These are phyloP conservation scores for Bombus superbus DNA, from an alignment of 1,140 invertebrate genomes.

Conservation along the genomic window DNA sequence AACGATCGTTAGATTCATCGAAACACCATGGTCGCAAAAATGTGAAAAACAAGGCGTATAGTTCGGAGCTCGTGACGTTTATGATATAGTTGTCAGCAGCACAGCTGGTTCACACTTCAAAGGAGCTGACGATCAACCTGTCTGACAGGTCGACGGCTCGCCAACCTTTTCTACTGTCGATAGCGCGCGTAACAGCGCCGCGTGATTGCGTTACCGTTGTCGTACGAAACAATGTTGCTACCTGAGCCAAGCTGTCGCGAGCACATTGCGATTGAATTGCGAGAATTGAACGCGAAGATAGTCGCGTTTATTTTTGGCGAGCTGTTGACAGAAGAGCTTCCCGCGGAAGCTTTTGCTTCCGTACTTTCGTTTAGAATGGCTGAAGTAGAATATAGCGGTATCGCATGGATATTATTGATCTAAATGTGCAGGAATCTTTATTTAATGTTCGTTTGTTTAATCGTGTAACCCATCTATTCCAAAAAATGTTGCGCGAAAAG, in stretches of 20 bases:
- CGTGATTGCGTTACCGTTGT: background rate
- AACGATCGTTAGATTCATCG: background rate
- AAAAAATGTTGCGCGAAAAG: too few relatives aligned
- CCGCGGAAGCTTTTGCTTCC: background rate
- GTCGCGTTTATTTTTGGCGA: too few relatives aligned
- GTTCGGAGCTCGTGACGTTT: background rate
- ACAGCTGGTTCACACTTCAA: constrained; percentile 29
- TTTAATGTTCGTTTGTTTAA: too few relatives aligned
- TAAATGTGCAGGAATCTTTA: too few relatives aligned
- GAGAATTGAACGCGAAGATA: too few relatives aligned
- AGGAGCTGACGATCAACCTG: constrained; percentile 17
- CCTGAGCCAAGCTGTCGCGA: background rate
- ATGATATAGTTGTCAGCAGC: constrained; percentile 40
- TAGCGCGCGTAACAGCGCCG: background rate
- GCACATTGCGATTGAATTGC: background rate
- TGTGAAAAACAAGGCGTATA: background rate
- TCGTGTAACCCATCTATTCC: too few relatives aligned
- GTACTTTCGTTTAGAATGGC: background rate
- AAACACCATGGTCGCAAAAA: background rate
- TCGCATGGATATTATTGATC: too few relatives aligned
- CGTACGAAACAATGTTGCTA: background rate
- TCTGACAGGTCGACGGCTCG: constrained; percentile 20
- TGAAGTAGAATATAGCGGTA: too few relatives aligned
- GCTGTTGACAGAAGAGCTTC: too few relatives aligned
- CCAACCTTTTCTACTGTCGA: constrained; percentile 23